Evolutionary conservation across 2,113 vertebrate species (phyloP).

Genomic region (Oncorhynchus tshawytscha): DNA sequence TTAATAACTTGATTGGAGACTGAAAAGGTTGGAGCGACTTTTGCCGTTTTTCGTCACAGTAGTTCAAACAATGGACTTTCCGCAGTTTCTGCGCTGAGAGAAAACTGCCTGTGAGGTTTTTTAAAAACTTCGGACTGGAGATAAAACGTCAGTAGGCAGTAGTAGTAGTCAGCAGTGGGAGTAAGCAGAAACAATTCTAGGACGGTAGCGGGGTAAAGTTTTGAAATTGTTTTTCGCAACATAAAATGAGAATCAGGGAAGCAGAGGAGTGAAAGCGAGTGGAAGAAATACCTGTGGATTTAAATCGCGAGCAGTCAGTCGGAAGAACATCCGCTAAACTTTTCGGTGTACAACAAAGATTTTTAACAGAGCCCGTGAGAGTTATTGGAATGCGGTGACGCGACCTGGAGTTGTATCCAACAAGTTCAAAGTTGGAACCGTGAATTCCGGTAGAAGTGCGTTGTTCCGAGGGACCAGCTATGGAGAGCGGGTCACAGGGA

Average conservation of each 20-base stretch:
- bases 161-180: background rate
- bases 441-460: background rate
- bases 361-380: background rate
- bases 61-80: too few relatives aligned
- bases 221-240: background rate
- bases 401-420: slow-evolving; percentile 16
- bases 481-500: slow-evolving; percentile 9
- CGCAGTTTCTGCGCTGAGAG: too few relatives aligned
- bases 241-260: background rate
- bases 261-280: too few relatives aligned
- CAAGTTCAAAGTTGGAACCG: background rate
- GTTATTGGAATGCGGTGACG: slow-evolving; percentile 59
- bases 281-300: slow-evolving; percentile 26
- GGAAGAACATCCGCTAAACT: background rate
- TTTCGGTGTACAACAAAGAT: background rate
- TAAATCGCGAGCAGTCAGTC: background rate
- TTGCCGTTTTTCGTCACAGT: background rate
- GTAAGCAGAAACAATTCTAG: background rate
- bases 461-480: slow-evolving; percentile 4
- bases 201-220: background rate
- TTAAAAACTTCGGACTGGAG: background rate
- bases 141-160: background rate
- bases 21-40: background rate
- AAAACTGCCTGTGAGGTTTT: too few relatives aligned
- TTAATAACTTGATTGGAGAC: slow-evolving; percentile 3